A percentile compares a stretch with the other conserved stretches of the same genome.
Conservation (phyloP, 2,113 vertebrate species). For the Coturnix japonica region DNA sequence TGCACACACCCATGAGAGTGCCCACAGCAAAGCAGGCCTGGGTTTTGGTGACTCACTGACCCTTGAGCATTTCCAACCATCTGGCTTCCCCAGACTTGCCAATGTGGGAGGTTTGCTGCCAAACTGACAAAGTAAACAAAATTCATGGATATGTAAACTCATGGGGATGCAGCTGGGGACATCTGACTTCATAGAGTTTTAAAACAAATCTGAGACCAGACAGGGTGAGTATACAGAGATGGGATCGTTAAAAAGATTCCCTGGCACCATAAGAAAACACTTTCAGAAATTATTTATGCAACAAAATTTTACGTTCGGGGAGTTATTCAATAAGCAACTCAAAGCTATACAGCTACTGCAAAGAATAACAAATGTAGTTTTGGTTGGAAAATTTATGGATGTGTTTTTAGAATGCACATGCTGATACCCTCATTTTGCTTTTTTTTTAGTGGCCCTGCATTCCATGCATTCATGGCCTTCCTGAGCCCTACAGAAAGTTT, state of each 20-base stretch:
- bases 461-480: not conserved
- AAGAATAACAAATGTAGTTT: constrained; percentile 1
- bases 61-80: not conserved
- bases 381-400: not conserved
- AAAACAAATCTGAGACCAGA: constrained; percentile 7
- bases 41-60: not conserved
- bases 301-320: not conserved
- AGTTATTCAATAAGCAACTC: constrained; percentile 18
- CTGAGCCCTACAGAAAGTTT: not conserved
- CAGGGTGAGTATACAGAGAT: not conserved
- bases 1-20: not conserved
- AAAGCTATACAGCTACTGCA: not conserved
- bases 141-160: not conserved
- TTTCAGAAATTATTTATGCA: not conserved
- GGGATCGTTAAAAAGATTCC: not conserved
- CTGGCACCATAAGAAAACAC: not conserved
- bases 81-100: not conserved
- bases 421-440: not conserved
- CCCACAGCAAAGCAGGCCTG: not conserved
- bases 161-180: not conserved
- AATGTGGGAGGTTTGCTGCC: not conserved
- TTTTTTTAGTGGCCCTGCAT: not conserved
- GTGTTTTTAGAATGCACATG: not conserved
- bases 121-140: not conserved
- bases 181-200: not conserved